Percentiles rank a stretch among this genome's conserved stretches.
Conservation (phyloP, 2,888 invertebrate species). For the Byasa hedistus region DNA sequence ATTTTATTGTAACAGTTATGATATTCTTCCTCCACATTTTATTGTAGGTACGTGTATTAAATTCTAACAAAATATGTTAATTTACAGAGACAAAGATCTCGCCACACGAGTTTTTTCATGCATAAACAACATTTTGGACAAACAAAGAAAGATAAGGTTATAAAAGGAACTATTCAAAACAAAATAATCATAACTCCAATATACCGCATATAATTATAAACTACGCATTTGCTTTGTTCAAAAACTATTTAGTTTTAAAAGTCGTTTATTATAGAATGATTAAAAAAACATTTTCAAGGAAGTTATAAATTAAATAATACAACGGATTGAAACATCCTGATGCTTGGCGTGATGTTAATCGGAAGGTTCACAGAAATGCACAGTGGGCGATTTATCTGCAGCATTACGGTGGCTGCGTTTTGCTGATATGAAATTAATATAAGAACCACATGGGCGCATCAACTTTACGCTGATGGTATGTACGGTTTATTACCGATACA, state of each 20-base stretch:
- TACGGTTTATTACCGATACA: neutral
- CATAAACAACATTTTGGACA: conserved; percentile 39
- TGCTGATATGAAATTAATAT: conserved; percentile 73
- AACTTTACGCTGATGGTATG: conserved; percentile 27
- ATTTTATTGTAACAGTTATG: conserved; percentile 76
- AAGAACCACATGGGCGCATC: conserved; percentile 61
- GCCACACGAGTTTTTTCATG: conserved; percentile 6
- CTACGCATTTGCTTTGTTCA: neutral
- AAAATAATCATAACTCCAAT: neutral
- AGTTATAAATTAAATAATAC: conserved; percentile 37
- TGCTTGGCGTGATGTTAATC: conserved; percentile 57
- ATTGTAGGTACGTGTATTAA: conserved; percentile 58
- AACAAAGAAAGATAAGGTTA: conserved; percentile 12
- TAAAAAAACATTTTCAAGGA: neutral
- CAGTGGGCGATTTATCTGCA: conserved; percentile 65
- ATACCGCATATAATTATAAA: no score
- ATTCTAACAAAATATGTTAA: conserved; percentile 65
- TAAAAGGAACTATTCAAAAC: neutral
- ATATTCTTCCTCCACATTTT: conserved; percentile 72
- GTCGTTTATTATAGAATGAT: neutral
- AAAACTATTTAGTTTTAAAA: neutral
- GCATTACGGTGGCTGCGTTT: conserved; percentile 58
- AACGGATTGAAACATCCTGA: conserved; percentile 42
- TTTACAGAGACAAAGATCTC: conserved; percentile 30
- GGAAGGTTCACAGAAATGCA: conserved; percentile 68